Evolutionary conservation across 2,113 vertebrate genomes (phyloP).

Genomic region (Paradoxurus hermaphroditus): DNA sequence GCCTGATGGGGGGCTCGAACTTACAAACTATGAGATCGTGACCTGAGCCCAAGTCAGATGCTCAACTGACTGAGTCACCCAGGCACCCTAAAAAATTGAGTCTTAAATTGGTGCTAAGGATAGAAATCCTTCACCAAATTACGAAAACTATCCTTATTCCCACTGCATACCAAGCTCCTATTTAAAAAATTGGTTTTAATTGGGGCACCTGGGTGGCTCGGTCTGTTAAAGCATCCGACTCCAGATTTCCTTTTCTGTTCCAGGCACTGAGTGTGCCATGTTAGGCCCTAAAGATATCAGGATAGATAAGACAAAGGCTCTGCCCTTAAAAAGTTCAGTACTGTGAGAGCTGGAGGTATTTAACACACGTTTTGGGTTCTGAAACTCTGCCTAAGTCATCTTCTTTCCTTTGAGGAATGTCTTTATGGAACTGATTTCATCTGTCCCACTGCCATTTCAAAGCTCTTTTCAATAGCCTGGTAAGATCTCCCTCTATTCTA

Average conservation of each 20-base stretch:
- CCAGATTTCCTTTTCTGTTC: not conserved
- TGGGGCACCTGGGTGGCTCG: no score
- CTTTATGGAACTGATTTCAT: not conserved
- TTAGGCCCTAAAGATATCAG: not conserved
- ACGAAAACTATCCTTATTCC: slow-evolving; percentile 4
- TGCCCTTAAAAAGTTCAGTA: not conserved
- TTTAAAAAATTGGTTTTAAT: not conserved
- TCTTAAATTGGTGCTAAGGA: not conserved
- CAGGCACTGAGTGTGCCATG: not conserved
- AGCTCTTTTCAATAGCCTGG: not conserved
- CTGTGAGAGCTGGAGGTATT: not conserved
- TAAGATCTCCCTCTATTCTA: not conserved
- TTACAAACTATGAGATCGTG: no score
- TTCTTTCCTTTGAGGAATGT: not conserved
- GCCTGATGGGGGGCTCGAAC: no score
- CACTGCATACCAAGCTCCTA: not conserved
- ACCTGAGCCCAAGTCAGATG: no score
- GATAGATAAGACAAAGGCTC: not conserved
- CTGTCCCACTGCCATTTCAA: not conserved
- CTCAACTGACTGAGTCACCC: no score
- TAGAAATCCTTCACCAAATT: not conserved
- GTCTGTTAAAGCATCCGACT: no score
- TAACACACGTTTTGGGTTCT: not conserved
- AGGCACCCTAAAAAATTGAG: not conserved
- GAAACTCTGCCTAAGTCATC: not conserved